Evolutionary conservation across 1,140 invertebrate genomes (phyloP).

Genomic region (Drosophila pectinifera): DNA sequence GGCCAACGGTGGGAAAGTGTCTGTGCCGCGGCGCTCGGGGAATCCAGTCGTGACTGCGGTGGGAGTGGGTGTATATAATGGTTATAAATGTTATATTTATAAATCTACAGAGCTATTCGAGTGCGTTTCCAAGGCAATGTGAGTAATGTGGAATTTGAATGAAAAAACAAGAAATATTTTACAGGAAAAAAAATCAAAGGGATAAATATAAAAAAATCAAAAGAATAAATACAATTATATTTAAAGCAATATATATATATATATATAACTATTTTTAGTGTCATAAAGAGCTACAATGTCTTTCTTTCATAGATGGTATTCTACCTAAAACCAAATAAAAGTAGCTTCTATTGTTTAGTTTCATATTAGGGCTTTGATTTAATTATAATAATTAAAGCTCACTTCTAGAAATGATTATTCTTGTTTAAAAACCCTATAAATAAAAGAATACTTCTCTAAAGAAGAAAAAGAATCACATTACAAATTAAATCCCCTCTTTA

Average conservation of each 20-base stretch:
- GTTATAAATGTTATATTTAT: constrained; percentile 33
- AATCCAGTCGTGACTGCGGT: constrained; percentile 34
- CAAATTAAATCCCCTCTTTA: neutral
- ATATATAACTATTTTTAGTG: too few relatives aligned
- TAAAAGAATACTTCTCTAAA: neutral
- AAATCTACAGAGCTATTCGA: neutral
- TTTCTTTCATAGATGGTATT: too few relatives aligned
- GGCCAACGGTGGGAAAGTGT: constrained; percentile 52
- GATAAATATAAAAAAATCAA: too few relatives aligned
- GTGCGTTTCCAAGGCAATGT: neutral
- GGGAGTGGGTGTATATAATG: constrained; percentile 22
- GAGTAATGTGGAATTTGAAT: neutral
- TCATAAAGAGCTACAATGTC: too few relatives aligned
- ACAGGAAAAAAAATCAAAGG: neutral
- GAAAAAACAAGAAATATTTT: neutral
- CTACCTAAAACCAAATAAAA: too few relatives aligned
- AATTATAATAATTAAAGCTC: too few relatives aligned
- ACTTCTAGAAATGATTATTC: too few relatives aligned
- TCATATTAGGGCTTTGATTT: too few relatives aligned
- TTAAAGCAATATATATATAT: too few relatives aligned
- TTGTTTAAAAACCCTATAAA: too few relatives aligned
- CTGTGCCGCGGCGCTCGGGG: constrained; percentile 14
- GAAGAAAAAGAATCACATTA: neutral
- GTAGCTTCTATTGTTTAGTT: too few relatives aligned
- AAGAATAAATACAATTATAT: too few relatives aligned